Evolutionary conservation across 2,113 vertebrate genomes (phyloP).

Genomic region (Leuciscus idus): DNA sequence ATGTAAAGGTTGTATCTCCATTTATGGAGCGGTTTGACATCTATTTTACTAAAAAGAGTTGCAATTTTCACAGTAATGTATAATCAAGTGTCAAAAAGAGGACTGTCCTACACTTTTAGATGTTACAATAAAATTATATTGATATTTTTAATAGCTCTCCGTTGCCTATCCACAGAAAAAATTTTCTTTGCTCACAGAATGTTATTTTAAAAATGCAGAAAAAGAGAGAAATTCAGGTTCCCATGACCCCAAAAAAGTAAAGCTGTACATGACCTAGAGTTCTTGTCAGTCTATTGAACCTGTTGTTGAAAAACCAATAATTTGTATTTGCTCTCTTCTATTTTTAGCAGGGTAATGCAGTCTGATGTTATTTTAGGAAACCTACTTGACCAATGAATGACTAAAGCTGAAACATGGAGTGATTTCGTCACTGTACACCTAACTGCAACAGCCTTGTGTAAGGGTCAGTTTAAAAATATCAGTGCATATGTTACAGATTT

Average conservation of each 20-base stretch:
- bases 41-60: neutral
- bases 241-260: neutral
- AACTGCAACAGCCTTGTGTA: neutral
- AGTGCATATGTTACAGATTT: neutral
- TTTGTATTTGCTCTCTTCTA: constrained; percentile 23
- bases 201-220: neutral
- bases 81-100: neutral
- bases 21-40: neutral
- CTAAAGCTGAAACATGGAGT: neutral
- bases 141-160: constrained; percentile 41
- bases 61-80: neutral
- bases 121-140: constrained; percentile 37
- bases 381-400: constrained; percentile 16
- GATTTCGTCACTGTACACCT: neutral
- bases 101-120: neutral
- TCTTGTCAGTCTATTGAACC: constrained; percentile 3
- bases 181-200: neutral
- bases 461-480: neutral
- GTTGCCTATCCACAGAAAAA: neutral
- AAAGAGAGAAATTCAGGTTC: neutral
- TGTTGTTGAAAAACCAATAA: neutral
- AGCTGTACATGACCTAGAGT: neutral
- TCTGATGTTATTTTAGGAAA: constrained; percentile 30
- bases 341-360: constrained; percentile 4
- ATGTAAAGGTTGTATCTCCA: neutral